Evolutionary conservation across 2,113 vertebrate genomes (phyloP), one percentile per base, ranked within the genome.

Genomic region (Laterallus jamaicensis): DNA sequence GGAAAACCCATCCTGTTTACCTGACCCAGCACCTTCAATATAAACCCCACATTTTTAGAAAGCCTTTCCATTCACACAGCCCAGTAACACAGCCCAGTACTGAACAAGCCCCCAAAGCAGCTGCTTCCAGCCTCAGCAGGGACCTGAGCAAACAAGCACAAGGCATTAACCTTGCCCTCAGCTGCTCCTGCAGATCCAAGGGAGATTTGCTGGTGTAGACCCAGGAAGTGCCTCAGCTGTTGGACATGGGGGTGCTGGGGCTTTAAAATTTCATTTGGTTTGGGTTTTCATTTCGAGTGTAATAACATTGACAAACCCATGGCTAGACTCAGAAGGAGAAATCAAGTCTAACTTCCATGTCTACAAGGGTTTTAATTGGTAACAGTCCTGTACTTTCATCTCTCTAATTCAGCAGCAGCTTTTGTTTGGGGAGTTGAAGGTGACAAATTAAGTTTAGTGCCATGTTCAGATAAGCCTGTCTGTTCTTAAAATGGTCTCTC

Each of bases 341-440:
- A 50, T 6, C 14, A 60, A 55, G 35, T 4, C 68, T 21, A 17
- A 28, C 56, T 28, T 8, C 55, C 29, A 28, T 50, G 63, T 16
- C n/a, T 15, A 7, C 19, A 9, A 6, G 28, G 9, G 25, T 6
- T 74, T 29, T 40, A 39, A 47, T 40, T 32, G 64, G 35, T 47
- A 20, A 10, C 35, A 40, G 18, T 6, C 6, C 35, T 0, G 3
- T 26, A 35, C 32, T 37, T 37, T 6, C 2, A 0, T 8, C 7
- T 4, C 52, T 47, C 55, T 31, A 5, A 10, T 13, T 35, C 8
- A 1, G 39, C 58, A 26, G 28, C 26, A 75, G 47, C 54, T 28
- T 12, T 11, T 12, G 47, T 25, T 39, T 52, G 25, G 15, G 17
- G n/a, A 35, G 74, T 20, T 17, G 11, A 49, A 68, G 55, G 42